phyloP scores from a whole-genome alignment of 64 coral and sea anemone species.

The Stichodactyla helianthus region DNA sequence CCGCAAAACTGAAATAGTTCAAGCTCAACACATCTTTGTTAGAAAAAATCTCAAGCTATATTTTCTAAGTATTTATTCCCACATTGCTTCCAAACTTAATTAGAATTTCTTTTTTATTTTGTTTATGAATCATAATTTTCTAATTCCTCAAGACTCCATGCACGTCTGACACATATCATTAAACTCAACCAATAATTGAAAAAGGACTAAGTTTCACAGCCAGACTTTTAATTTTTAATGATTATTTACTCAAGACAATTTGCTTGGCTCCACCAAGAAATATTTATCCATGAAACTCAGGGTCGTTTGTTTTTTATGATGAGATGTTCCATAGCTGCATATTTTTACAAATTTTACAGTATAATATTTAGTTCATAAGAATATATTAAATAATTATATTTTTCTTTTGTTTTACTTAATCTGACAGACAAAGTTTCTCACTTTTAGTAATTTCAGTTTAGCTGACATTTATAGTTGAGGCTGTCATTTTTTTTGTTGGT shows the following conservation, averaged over 20 bases:
- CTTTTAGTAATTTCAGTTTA: background rate
- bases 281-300: too few relatives aligned
- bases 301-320: background rate
- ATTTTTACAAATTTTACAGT: background rate
- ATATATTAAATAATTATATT: background rate
- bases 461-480: background rate
- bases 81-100: background rate
- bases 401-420: background rate
- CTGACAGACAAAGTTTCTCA: background rate
- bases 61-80: background rate
- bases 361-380: background rate
- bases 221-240: background rate
- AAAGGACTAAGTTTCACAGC: background rate
- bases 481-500: background rate
- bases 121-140: constrained; percentile 10
- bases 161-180: background rate
- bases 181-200: too few relatives aligned
- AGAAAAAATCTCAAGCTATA: background rate
- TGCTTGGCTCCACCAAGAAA: background rate
- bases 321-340: too few relatives aligned
- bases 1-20: too few relatives aligned
- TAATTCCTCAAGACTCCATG: background rate
- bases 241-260: background rate
- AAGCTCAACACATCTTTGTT: background rate
- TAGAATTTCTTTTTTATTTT: background rate